A percentile compares a stretch with the other conserved stretches of the same genome.
Conservation (phyloP, 2,113 vertebrate species). For the Pyxicephalus adspersus region DNA sequence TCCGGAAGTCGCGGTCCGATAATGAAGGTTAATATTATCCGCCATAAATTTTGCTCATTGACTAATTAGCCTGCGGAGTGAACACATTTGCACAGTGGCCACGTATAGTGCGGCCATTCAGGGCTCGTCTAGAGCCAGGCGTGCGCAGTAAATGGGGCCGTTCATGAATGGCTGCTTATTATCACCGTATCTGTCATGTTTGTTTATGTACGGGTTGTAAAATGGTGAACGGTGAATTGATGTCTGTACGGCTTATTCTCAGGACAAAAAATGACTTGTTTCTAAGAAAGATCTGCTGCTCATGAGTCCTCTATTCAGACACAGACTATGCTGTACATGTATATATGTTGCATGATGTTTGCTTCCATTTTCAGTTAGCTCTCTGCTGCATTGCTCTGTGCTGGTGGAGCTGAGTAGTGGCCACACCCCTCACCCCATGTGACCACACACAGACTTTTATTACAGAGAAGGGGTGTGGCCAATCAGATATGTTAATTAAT, state of each 20-base stretch:
- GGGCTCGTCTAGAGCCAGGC: background rate
- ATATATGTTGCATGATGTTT: no score
- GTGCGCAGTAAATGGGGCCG: background rate
- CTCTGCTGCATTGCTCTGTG: no score
- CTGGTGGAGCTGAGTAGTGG: no score
- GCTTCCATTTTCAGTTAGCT: no score
- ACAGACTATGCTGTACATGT: no score
- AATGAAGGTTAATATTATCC: conserved; percentile 1
- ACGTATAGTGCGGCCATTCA: conserved; percentile 26
- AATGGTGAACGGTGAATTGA: conserved; percentile 2
- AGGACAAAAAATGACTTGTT: background rate
- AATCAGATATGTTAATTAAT: no score
- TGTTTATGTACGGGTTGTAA: conserved; percentile 27
- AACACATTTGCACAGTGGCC: background rate
- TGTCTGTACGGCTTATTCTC: conserved; percentile 33
- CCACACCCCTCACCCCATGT: no score
- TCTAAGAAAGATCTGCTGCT: background rate
- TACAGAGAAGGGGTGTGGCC: no score
- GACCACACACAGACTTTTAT: no score
- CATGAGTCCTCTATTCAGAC: no score
- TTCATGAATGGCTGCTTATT: conserved; percentile 20
- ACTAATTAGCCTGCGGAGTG: conserved; percentile 11
- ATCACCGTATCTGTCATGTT: conserved; percentile 24
- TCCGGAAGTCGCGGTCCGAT: background rate
- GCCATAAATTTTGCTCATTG: background rate